Evolutionary conservation across 1,140 invertebrate genomes (phyloP), one percentile per base, ranked within the genome.

Genomic region (Phenacoccus solenopsis): DNA sequence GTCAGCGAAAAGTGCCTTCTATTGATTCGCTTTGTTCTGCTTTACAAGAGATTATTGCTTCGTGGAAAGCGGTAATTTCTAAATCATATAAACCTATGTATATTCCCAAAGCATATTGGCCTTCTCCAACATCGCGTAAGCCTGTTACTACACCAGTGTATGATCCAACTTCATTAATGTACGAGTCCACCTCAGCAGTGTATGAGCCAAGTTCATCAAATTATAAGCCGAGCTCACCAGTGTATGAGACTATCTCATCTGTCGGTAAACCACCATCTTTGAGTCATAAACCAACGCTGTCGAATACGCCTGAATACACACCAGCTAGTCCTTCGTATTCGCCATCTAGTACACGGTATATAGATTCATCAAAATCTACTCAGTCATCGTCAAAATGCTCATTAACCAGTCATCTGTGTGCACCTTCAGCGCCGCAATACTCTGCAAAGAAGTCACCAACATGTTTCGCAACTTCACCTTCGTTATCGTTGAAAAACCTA

Each of bases 281-380:
- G 0, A 84, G 85, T 28, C 78, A 78, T 69, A 92, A 91, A 12
- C 86, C 86, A 70, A 94, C 94, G 78, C 88, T 89, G 0, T 88
- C 90, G 0, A 84, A 86, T 5, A 88, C 87, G 67, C 91, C 90
- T 0, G 87, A 84, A 0, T 95, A 96, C 76, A 91, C 89, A 0
- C 92, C 92, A 0, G 89, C 91, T 24, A 88, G 85, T 76, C 91
- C 90, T 0, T 87, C 87, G 10, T 95, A 95, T 76, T 90, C 88
- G 0, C 90, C 88, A 1, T 89, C 87, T 0, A 85, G 83, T 69
- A 87, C 87, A 0, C 76, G 82, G 27, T 88, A 87, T 76, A 85
- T 83, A 3, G 93, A 93, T 76, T 89, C 87, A 20, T 89, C 90
- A 1, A 86, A 88, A 0, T 89, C 88, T 20, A 91, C 90, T 1